Evolutionary conservation across 2,888 invertebrate species (phyloP), one percentile per base, ranked within the genome.

Genomic region (Brenthis ino): DNA sequence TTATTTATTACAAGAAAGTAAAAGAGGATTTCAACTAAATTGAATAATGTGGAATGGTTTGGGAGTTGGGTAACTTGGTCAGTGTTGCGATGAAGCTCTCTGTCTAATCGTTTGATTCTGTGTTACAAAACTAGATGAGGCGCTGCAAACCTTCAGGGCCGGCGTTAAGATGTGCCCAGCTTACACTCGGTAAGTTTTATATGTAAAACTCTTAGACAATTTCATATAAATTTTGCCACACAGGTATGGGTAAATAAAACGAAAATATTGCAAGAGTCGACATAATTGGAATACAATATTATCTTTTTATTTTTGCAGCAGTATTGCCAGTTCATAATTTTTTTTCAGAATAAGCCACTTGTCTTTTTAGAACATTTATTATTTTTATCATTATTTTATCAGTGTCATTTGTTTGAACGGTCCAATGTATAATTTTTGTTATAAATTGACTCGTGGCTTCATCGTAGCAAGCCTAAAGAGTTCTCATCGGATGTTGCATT

Each of bases 101-200:
- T 70, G 74, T 89, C 89, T 91, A 92, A 92, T 87, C 80, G 85
- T 80, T 85, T 89, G 91, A 91, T 91, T 92, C 89, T 91, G 83
- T 81, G 89, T 89, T 88, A 85, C 88, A 79, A 86, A 82, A 88
- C 77, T 92, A 91, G 91, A 89, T 91, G 77, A 80, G 80, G 87
- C 79, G 81, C 84, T 76, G 74, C 75, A 75, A 76, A 74, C 76
- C 79, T 75, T 74, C 80, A 76, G 76, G 80, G 80, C 77, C 80
- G 75, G 77, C 82, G 81, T 77, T 79, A 78, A 77, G 80, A 82
- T 77, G 75, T 79, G 77, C 80, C 71, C 72, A 68, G 72, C 57
- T 69, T 64, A 61, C 37, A 70, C 66, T 73, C 77, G 90, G 91
- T 91, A 84, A 91, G 91, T 91, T 85, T 81, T 77, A 74, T 71